Evolutionary conservation across 2,113 vertebrate genomes (phyloP).

Genomic region (Gallinago media): DNA sequence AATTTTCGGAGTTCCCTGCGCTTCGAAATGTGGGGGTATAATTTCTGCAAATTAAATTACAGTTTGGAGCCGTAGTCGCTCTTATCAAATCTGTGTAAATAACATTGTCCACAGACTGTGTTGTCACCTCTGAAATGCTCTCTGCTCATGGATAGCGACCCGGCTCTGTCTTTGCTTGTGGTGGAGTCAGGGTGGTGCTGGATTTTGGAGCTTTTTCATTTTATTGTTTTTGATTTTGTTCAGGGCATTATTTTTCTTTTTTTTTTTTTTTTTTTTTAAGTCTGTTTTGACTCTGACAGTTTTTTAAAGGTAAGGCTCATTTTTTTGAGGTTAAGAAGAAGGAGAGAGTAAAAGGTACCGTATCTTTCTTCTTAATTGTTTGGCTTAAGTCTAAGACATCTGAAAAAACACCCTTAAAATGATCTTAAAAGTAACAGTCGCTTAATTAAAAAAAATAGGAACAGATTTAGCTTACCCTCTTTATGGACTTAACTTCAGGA

Average conservation of each 20-base stretch:
- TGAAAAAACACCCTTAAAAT: constrained; percentile 13
- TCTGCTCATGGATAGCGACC: constrained; percentile 15
- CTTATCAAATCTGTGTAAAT: constrained; percentile 38
- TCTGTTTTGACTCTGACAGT: constrained; percentile 25
- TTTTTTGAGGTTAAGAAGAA: constrained; percentile 67
- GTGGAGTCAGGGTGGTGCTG: constrained; percentile 38
- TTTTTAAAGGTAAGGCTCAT: constrained; percentile 55
- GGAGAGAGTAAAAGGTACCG: constrained; percentile 64
- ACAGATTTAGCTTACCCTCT: constrained; percentile 35
- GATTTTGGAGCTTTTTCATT: not conserved
- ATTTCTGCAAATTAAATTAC: constrained; percentile 37
- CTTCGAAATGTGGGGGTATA: not conserved
- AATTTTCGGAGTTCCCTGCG: not conserved
- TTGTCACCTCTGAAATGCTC: constrained; percentile 49
- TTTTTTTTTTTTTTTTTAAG: not conserved
- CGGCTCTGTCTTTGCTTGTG: constrained; percentile 26
- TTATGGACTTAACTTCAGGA: constrained; percentile 48
- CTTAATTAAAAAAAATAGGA: constrained; percentile 42
- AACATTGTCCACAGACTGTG: constrained; percentile 13
- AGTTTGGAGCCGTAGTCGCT: not conserved
- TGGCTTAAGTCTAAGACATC: constrained; percentile 48
- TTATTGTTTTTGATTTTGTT: not conserved
- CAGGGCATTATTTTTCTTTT: not conserved
- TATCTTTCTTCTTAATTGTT: constrained; percentile 68
- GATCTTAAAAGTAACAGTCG: constrained; percentile 29